These are phyloP conservation scores for Amphipoea oculea DNA, from an alignment of 2,888 invertebrate species.

Conservation along the genomic window DNA sequence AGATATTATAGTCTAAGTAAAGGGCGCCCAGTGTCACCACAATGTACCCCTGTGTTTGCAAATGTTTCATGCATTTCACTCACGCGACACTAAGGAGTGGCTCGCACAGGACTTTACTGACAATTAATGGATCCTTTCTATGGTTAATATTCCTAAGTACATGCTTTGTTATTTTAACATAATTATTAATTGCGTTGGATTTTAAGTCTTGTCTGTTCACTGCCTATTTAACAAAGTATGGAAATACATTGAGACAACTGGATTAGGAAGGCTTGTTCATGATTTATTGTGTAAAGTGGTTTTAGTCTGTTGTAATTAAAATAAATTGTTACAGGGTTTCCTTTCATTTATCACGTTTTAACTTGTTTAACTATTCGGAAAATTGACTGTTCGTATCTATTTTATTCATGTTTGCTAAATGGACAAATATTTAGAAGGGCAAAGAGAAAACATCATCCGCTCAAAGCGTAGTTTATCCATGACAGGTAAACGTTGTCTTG, in stretches of 20 bases:
- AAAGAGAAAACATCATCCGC: not conserved
- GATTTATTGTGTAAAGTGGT: conserved; percentile 25
- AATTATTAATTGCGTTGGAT: conserved; percentile 13
- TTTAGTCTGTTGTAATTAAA: conserved; percentile 32
- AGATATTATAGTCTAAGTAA: conserved; percentile 17
- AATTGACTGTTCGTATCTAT: not conserved
- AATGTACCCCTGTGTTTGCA: conserved; percentile 26
- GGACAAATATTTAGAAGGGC: not conserved
- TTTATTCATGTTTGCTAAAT: not conserved
- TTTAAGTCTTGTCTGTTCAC: conserved; percentile 21
- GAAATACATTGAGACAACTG: conserved; percentile 28
- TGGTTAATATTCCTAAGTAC: conserved; percentile 27
- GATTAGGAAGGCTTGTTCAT: conserved; percentile 28
- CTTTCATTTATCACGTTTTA: conserved; percentile 7
- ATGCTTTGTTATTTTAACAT: conserved; percentile 11
- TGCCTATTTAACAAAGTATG: conserved; percentile 24
- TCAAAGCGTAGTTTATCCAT: not conserved
- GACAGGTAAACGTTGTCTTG: conserved; percentile 36
- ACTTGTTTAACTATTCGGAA: not conserved
- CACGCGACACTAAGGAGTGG: conserved; percentile 56
- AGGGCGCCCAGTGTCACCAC: conserved; percentile 23
- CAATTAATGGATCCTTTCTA: conserved; percentile 20
- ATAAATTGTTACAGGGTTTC: conserved; percentile 5
- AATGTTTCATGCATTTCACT: conserved; percentile 45
- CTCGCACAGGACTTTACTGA: conserved; percentile 18